Evolutionary conservation across 53 echinoderm and acorn worm species (phyloP), one percentile per base, ranked within the genome.

Genomic region (Echinometra lucunter): DNA sequence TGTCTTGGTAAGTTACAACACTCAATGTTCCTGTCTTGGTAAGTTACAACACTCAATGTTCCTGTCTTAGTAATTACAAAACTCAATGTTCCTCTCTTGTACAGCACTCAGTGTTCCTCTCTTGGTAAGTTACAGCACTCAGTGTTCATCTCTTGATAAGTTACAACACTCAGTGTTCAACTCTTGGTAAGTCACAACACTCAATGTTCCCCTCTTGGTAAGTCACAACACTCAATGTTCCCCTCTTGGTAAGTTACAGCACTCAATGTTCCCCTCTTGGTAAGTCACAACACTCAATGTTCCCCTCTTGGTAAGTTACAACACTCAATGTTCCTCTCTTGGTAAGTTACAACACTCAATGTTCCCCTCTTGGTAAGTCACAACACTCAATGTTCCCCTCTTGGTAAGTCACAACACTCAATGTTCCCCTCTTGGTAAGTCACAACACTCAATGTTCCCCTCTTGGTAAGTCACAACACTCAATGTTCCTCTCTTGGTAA

Each of bases 321-420:
- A 95, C 95, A 2, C 91, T 96, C 49, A 92, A 96, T 74, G 78
- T 96, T 4, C 96, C 96, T 18, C 82, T 91, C 15, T 69, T 96
- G 90, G 96, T 96, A 53, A 96, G 95, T 88, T 37, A 35, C n/a
- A 6, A 91, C 94, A 28, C 21, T 66, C 66, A 63, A 42, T 38
- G 91, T 91, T 58, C 91, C 74, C n/a, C n/a, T n/a, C n/a, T n/a
- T n/a, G n/a, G n/a, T n/a, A n/a, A 15, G 91, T 96, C 66, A 96
- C 96, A 44, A 94, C 83, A 2, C 75, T 96, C 56, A 91, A 96
- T 82, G 83, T 96, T 4, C 94, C 94, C 2, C 88, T 89, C 19
- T 60, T 96, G 69, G 96, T 96, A 32, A 96, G 91, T n/a, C n/a
- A 60, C 8, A 67, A 67, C 30, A n/a, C 67, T 67, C 23, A 63